A percentile compares a stretch with the other conserved stretches of the same genome.
Evolutionary conservation across 2,797 vertebrate species (phyloP).

Genomic region (Halcyon badia): DNA sequence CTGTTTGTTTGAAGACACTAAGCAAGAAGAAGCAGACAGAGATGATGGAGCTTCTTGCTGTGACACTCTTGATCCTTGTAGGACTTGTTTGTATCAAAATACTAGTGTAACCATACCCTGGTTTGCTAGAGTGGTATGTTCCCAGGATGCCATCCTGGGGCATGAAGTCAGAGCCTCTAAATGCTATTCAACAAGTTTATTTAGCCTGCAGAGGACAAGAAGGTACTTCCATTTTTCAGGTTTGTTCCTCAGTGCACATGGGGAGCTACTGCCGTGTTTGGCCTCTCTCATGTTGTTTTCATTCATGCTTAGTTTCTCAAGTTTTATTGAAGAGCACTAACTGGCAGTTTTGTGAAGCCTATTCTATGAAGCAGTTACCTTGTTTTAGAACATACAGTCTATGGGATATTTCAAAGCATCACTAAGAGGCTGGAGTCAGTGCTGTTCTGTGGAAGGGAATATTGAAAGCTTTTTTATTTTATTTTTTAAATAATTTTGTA

Average conservation of each 20-base stretch:
- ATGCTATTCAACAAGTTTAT: neutral
- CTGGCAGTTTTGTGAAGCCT: neutral
- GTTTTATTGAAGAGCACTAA: neutral
- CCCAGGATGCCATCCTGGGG: neutral
- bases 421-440: neutral
- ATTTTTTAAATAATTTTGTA: neutral
- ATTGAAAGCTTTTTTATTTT: neutral
- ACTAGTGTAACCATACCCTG: neutral
- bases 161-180: neutral
- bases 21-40: neutral
- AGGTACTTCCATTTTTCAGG: neutral
- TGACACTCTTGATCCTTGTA: neutral
- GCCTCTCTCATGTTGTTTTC: neutral
- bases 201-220: neutral
- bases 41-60: neutral
- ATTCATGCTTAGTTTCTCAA: neutral
- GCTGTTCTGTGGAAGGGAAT: neutral
- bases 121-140: neutral
- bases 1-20: neutral
- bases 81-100: neutral
- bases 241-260: neutral
- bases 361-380: neutral
- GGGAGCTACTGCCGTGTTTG: neutral
- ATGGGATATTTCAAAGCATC: neutral
- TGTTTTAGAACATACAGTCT: neutral